Evolutionary conservation across 2,888 invertebrate genomes (phyloP).

Genomic region (Drosophila anceps): DNA sequence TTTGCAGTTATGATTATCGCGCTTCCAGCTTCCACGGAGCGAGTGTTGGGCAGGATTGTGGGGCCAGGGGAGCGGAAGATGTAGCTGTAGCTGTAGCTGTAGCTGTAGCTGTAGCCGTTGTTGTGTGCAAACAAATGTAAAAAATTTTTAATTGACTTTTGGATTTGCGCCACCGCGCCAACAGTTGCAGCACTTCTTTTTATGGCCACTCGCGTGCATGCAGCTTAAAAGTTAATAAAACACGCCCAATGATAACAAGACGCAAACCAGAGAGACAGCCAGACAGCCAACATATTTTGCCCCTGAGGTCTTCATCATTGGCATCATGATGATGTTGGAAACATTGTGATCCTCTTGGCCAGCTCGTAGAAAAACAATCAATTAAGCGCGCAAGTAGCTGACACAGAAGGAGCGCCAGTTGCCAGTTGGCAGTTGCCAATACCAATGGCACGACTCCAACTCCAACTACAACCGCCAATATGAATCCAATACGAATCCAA

Average conservation of each 20-base stretch:
- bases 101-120: constrained; percentile 7
- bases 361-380: constrained; percentile 82
- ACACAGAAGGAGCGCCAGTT: constrained; percentile 73
- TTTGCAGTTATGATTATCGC: constrained; percentile 81
- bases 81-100: constrained; percentile 44
- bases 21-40: constrained; percentile 50
- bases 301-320: constrained; percentile 82
- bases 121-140: constrained; percentile 82
- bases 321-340: constrained; percentile 20
- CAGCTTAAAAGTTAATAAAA: constrained; percentile 85
- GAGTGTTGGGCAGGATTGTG: not conserved
- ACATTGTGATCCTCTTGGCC: constrained; percentile 55
- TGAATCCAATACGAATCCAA: constrained; percentile 5
- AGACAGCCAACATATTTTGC: constrained; percentile 68
- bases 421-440: constrained; percentile 37
- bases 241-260: constrained; percentile 85
- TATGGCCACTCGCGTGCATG: constrained; percentile 80
- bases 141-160: constrained; percentile 82
- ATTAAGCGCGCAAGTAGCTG: constrained; percentile 80
- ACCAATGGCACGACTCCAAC: constrained; percentile 39
- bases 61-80: not conserved
- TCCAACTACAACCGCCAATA: not conserved
- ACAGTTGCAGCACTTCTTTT: constrained; percentile 74
- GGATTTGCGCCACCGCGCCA: constrained; percentile 66
- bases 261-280: constrained; percentile 37